These are phyloP conservation scores for Hydrolagus colliei DNA, from an alignment of 2,797 vertebrate genomes.

Conservation along the genomic window DNA sequence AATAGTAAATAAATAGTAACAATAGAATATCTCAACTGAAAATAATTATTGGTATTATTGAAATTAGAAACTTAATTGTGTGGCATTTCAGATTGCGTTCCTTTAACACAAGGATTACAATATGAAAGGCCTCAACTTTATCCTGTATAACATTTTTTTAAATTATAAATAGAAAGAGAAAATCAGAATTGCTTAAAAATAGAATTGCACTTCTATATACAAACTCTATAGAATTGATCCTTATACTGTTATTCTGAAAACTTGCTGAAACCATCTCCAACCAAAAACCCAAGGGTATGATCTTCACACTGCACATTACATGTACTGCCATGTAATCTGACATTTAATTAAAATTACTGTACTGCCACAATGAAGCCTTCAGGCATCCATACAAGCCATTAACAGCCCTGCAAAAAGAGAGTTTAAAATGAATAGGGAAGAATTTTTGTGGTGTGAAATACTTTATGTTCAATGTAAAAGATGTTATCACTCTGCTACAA, in stretches of 20 bases:
- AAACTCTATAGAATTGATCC: neutral
- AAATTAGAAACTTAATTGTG: no score
- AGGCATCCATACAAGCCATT: neutral
- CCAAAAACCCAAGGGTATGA: neutral
- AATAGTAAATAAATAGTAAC: no score
- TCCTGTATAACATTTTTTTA: neutral
- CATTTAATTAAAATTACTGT: neutral
- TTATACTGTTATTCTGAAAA: neutral
- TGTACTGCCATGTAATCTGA: neutral
- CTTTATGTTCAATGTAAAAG: neutral
- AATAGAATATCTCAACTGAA: no score
- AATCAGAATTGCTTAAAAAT: neutral
- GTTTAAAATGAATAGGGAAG: neutral
- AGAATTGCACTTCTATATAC: neutral
- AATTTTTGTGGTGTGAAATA: neutral
- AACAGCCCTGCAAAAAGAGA: neutral
- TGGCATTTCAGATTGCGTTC: no score
- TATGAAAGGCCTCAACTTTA: no score
- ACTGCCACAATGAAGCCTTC: neutral
- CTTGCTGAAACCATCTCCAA: neutral
- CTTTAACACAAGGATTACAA: no score
- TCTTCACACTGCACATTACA: neutral
- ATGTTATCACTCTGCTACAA: neutral
- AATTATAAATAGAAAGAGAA: neutral
- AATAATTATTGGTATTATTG: no score